Evolutionary conservation across 2,797 vertebrate genomes (phyloP).

Genomic region (Sebastolobus altivelis): DNA sequence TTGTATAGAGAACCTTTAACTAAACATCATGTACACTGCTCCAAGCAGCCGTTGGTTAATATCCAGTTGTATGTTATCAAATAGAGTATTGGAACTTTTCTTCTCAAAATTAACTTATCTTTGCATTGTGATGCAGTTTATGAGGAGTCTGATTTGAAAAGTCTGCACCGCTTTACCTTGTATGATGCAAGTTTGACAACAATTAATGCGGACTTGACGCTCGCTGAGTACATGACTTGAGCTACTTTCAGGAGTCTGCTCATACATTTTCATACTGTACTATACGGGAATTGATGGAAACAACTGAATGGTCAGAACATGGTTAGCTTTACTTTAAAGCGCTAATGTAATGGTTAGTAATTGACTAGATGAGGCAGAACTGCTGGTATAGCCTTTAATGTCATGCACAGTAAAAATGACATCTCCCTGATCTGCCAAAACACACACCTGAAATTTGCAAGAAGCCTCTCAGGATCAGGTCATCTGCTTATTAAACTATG

Average conservation of each 20-base stretch:
- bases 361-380: not conserved
- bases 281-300: not conserved
- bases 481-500: conserved; percentile 11
- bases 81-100: too few relatives aligned
- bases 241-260: too few relatives aligned
- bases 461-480: not conserved
- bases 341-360: not conserved
- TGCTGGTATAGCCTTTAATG: not conserved
- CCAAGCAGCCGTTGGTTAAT: too few relatives aligned
- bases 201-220: not conserved
- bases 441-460: not conserved
- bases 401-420: not conserved
- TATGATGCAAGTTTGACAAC: not conserved
- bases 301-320: not conserved
- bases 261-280: too few relatives aligned
- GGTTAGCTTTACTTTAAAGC: too few relatives aligned
- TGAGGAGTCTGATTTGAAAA: not conserved
- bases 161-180: not conserved
- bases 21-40: too few relatives aligned
- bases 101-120: too few relatives aligned
- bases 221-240: too few relatives aligned
- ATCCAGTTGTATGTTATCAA: too few relatives aligned
- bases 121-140: not conserved
- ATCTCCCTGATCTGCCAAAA: not conserved
- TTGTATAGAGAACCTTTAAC: too few relatives aligned